A percentile compares a stretch with the other conserved stretches of the same genome.
Conservation (phyloP, 2,113 vertebrate genomes). For the Pica pica region DNA sequence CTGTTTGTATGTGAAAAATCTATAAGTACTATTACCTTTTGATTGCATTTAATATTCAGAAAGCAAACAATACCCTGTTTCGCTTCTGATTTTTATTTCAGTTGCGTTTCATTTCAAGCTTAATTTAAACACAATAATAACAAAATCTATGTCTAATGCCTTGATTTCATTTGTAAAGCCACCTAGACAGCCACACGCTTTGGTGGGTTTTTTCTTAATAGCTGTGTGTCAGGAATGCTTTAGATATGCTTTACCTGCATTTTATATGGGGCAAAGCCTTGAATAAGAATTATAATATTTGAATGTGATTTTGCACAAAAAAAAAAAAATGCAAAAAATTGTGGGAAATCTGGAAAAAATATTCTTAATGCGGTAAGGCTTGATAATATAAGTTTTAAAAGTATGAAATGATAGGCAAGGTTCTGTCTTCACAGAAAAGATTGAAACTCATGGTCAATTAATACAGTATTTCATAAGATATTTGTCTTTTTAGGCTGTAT, state of each 20-base stretch:
- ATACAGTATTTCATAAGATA: neutral
- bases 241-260: constrained; percentile 23
- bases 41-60: constrained; percentile 59
- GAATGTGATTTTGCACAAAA: constrained; percentile 16
- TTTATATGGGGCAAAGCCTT: constrained; percentile 32
- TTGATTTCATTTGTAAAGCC: constrained; percentile 46
- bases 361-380: neutral
- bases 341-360: neutral
- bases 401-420: neutral
- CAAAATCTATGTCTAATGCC: neutral
- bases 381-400: neutral
- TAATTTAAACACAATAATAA: constrained; percentile 32
- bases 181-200: neutral
- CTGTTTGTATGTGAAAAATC: constrained; percentile 48
- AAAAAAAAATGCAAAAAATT: constrained; percentile 7
- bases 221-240: constrained; percentile 27
- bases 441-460: neutral
- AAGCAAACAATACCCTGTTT: constrained; percentile 5
- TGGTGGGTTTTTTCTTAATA: neutral
- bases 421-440: constrained; percentile 15
- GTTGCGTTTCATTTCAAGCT: constrained; percentile 35
- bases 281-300: constrained; percentile 51
- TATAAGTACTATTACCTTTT: constrained; percentile 20
- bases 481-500: neutral
- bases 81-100: constrained; percentile 46